Evolutionary conservation across 2,888 invertebrate species (phyloP), one percentile per base, ranked within the genome.

Genomic region (Lasioglossum vierecki): DNA sequence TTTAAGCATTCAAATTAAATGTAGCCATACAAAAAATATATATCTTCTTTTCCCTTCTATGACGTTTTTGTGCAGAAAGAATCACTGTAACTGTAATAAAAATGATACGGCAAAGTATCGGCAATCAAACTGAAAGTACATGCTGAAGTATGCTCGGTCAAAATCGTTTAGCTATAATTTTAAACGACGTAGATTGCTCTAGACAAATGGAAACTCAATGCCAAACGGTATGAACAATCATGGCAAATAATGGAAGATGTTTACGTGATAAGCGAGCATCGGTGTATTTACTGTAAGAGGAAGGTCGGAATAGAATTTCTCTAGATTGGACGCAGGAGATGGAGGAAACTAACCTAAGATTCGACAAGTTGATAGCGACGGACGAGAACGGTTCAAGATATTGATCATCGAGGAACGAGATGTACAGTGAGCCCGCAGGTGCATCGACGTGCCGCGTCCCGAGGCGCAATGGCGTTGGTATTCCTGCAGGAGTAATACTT

Each of bases 391-490:
- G 87, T 87, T 91, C 84, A 63, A 90, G 91, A 89, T 91, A 91
- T 91, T 88, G 91, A 91, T 91, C 88, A 91, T 89, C 71, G 76
- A 71, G 75, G 88, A 83, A 87, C 78, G 84, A 81, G 85, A 90
- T 88, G 88, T 90, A 88, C 76, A 87, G 79, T 71, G 79, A 73
- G 79, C 74, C 72, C 41, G 84, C 88, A 90, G 88, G 86, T 90
- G 83, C 88, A 82, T 60, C 78, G 83, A 85, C 74, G 80, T 82
- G 78, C 80, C 79, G 66, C 57, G 63, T 80, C 35, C 83, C 70
- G 26, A 60, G 73, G 75, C 78, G 80, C 77, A 83, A 53, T 63
- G 70, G 57, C 76, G 70, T 76, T 71, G 53, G 79, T 70, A 73
- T 83, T 76, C 78, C 63, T 83, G 70, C 81, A 74, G 60, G 85